Evolutionary conservation across 2,113 vertebrate species (phyloP), one percentile per base, ranked within the genome.

Genomic region (Charadrius vociferus): DNA sequence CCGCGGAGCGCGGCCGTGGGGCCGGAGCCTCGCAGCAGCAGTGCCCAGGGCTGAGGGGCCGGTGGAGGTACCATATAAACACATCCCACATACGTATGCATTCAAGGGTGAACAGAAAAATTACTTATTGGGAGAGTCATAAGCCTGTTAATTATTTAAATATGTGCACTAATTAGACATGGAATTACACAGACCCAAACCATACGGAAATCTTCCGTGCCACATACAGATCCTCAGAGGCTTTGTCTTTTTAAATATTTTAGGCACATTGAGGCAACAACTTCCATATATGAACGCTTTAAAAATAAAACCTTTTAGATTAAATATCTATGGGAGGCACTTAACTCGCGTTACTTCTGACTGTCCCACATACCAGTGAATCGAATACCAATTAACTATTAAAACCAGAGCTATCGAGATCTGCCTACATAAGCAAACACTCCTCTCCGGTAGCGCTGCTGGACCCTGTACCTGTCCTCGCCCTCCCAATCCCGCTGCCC

Each of bases 31-130:
- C 55, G 2, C 55, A 39, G 39, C 15, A 78, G 68, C 56, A 8
- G 43, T 2, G 18, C 30, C 68, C 59, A 12, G 79, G 55, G 78
- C 36, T 37, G 20, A 24, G 43, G 36, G 37, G 22, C 19, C 0
- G 0, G 21, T 12, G 78, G 15, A 15, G 21, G 0, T 13, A 37
- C 16, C 19, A 18, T 7, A 66, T 10, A 26, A 75, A 66, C 10
- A 11, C 27, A 45, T 26, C 53, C 1, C 16, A 43, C 36, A 20
- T 0, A 1, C 0, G 1, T 32, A 12, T 9, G 11, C 7, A 1
- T 37, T 55, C 36, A 17, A n/a, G 37, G 18, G 39, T 11, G 71
- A 74, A 36, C 0, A 53, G 37, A 61, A 78, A 88, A 88, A 63
- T 10, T 77, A 45, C 59, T n/a, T 32, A 34, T 1, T 55, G 68